Evolutionary conservation across 2,888 invertebrate species (phyloP), one percentile per base, ranked within the genome.

Genomic region (Athalia circularis): DNA sequence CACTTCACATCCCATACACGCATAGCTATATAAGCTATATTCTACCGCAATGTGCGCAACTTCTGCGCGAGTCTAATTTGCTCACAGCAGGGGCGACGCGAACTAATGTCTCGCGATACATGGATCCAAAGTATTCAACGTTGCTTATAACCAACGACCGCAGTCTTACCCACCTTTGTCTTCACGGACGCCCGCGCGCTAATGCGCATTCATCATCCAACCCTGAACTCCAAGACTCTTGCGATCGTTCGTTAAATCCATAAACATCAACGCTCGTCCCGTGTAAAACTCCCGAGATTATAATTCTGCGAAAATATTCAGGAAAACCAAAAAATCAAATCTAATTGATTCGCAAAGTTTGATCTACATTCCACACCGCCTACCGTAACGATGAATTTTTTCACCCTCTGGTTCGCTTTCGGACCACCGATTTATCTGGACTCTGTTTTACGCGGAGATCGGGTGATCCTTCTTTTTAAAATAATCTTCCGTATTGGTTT

Each of bases 71-170:
- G 84, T 88, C 88, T 88, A 89, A 89, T 89, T 89, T 89, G 87
- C 87, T 86, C 89, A 79, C 89, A 89, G 89, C 89, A 81, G 89
- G 89, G 86, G 87, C 88, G 86, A 88, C 87, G 86, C 87, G 85
- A 88, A 88, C 88, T 87, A 89, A 89, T 88, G 89, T 87, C 83
- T 85, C 84, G 86, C 86, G 83, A 86, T 86, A 86, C 86, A 83
- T 50, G 86, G 87, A 86, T 86, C 86, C 84, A 85, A 82, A 81
- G 82, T 84, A 84, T 87, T n/a, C 62, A 52, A 72, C 57, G 47
- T 72, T 48, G 29, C 29, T 1, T 29, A 29, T 29, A 29, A 29
- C 29, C 29, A 29, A 29, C 29, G 29, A 29, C 43, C 54, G 54
- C n/a, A n/a, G 54, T 11, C n/a, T 11, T n/a, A 54, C 54, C n/a